A percentile compares a stretch with the other conserved stretches of the same genome.
phyloP scores from a whole-genome alignment of 2,797 vertebrate species.

The Chaetodon trifasciatus region DNA sequence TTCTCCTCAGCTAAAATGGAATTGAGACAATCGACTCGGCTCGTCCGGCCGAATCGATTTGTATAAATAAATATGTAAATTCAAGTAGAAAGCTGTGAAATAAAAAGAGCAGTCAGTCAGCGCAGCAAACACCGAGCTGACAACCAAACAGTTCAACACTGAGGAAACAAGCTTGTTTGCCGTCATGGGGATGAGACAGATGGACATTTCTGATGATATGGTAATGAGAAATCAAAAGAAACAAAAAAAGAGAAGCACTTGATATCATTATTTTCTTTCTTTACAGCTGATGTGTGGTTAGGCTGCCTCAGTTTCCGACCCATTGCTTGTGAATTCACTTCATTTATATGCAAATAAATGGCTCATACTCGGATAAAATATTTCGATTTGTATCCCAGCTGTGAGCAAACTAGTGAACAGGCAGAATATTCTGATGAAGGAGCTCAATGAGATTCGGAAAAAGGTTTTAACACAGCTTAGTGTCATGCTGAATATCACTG shows the following conservation, averaged over 20 bases:
- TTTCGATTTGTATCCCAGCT: background rate
- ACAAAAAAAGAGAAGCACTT: conserved; percentile 49
- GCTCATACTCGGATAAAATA: conserved; percentile 43
- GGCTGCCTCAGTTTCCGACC: conserved; percentile 51
- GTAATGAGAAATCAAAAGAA: conserved; percentile 21
- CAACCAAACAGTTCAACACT: conserved; percentile 51
- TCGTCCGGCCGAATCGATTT: conserved; percentile 46
- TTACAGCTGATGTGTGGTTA: conserved; percentile 32
- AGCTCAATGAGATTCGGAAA: background rate
- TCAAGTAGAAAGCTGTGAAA: conserved; percentile 84
- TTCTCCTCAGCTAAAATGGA: conserved; percentile 71
- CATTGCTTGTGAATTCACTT: conserved; percentile 47
- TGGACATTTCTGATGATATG: conserved; percentile 64
- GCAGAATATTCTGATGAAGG: conserved; percentile 10
- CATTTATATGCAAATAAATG: conserved; percentile 49
- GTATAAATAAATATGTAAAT: conserved; percentile 84
- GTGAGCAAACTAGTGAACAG: background rate
- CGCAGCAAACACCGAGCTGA: conserved; percentile 43
- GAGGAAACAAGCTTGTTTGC: conserved; percentile 52
- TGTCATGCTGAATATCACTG: conserved; percentile 8
- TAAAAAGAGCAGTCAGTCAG: conserved; percentile 64
- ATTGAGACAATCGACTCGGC: conserved; percentile 66
- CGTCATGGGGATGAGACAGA: conserved; percentile 38
- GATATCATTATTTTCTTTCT: conserved; percentile 35
- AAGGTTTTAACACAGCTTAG: background rate